phyloP scores from a whole-genome alignment of 2,113 vertebrate species.

The Solea senegalensis region DNA sequence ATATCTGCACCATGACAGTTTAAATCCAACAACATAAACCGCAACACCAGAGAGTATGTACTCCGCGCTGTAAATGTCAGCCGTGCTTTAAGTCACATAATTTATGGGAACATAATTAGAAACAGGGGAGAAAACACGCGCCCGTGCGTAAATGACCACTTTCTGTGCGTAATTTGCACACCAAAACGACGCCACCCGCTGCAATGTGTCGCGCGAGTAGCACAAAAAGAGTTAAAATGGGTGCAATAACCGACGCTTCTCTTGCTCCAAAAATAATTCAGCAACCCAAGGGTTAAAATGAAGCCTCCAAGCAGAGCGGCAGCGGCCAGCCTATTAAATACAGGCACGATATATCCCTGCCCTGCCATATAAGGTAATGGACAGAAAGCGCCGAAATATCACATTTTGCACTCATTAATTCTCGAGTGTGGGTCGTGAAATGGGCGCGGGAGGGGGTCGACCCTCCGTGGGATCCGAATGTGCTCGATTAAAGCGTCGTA shows the following conservation, averaged over 20 bases:
- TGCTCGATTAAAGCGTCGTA: slow-evolving; percentile 33
- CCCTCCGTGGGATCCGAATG: background rate
- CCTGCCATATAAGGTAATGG: slow-evolving; percentile 84
- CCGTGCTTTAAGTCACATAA: slow-evolving; percentile 31
- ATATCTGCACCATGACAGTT: slow-evolving; percentile 33
- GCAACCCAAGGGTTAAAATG: slow-evolving; percentile 81
- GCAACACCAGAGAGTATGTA: slow-evolving; percentile 33
- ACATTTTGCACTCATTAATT: slow-evolving; percentile 46
- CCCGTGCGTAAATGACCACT: background rate
- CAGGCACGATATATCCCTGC: slow-evolving; percentile 79
- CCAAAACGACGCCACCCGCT: background rate
- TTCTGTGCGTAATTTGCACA: slow-evolving; percentile 8
- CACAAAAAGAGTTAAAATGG: background rate
- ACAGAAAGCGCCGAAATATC: slow-evolving; percentile 64
- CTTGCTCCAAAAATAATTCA: slow-evolving; percentile 71
- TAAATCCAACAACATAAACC: slow-evolving; percentile 55
- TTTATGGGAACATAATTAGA: slow-evolving; percentile 59
- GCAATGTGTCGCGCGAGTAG: fast-evolving
- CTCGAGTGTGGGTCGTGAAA: slow-evolving; percentile 37
- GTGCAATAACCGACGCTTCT: slow-evolving; percentile 9
- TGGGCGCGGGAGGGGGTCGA: slow-evolving; percentile 1
- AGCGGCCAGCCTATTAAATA: slow-evolving; percentile 77
- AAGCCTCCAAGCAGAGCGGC: slow-evolving; percentile 69
- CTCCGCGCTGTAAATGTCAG: slow-evolving; percentile 55
- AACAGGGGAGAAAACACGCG: slow-evolving; percentile 24